These are phyloP conservation scores for Gymnosoma rotundatum DNA, from an alignment of 2,888 invertebrate genomes.

Conservation along the genomic window DNA sequence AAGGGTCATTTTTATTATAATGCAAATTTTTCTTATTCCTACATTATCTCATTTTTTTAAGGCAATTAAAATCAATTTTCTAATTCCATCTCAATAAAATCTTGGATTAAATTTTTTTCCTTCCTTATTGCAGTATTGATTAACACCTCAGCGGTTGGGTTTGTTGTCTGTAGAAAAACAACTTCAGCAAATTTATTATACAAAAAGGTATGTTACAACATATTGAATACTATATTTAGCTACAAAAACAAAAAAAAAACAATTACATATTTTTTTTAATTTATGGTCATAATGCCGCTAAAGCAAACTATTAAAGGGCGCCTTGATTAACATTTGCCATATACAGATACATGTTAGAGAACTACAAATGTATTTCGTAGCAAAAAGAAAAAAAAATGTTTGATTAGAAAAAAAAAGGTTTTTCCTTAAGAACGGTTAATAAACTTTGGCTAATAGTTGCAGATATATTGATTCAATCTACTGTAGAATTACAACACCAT, in stretches of 20 bases:
- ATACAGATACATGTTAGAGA: constrained; percentile 4
- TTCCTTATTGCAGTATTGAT: constrained; percentile 40
- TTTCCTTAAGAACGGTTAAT: constrained; percentile 25
- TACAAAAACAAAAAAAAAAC: neutral
- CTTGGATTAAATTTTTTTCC: constrained; percentile 1
- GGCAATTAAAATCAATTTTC: neutral
- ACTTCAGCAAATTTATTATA: constrained; percentile 28
- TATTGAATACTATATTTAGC: constrained; percentile 28
- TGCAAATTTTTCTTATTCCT: no score
- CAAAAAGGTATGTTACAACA: constrained; percentile 47
- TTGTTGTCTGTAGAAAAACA: neutral
- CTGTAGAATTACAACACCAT: constrained; percentile 15
- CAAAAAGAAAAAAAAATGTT: neutral
- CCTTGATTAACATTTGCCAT: constrained; percentile 62
- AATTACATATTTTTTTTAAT: constrained; percentile 36
- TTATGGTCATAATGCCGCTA: neutral
- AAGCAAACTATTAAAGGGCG: constrained; percentile 67
- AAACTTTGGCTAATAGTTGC: constrained; percentile 41
- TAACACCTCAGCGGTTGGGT: constrained; percentile 39
- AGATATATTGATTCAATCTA: neutral
- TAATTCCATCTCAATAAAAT: neutral
- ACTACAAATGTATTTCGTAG: neutral
- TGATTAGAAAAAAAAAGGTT: constrained; percentile 16
- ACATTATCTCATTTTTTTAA: neutral
- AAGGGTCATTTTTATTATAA: neutral